These are phyloP conservation scores for Lydus trimaculatus DNA, from an alignment of 2,888 invertebrate species.

Conservation along the genomic window DNA sequence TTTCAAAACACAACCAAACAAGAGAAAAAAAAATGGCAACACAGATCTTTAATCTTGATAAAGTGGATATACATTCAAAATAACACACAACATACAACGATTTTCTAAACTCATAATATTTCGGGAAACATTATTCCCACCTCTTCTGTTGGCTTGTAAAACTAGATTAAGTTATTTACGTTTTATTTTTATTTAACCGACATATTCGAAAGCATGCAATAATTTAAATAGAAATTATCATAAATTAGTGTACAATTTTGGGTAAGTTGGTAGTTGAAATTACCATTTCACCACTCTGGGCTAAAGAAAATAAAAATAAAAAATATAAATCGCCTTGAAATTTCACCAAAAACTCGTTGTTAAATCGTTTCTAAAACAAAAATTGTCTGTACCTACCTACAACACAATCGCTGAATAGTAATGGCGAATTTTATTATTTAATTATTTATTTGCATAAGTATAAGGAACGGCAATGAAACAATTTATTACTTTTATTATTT, in stretches of 20 bases:
- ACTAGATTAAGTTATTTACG: neutral
- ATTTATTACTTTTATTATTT: neutral
- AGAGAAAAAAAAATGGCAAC: too few species aligned
- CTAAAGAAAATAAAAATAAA: neutral
- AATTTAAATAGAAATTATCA: neutral
- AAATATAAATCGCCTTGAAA: too few species aligned
- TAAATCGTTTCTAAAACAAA: too few species aligned
- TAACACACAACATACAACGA: neutral
- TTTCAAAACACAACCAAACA: constrained; percentile 11
- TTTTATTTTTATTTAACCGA: neutral
- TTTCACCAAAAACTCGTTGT: neutral
- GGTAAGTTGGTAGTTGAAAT: neutral
- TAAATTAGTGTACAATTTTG: neutral
- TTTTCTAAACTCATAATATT: neutral
- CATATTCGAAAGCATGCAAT: neutral
- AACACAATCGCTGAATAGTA: neutral
- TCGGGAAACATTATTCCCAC: neutral
- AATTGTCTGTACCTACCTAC: neutral
- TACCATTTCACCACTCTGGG: neutral
- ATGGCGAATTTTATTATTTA: neutral
- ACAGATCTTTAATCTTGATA: neutral
- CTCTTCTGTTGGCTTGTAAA: too few species aligned
- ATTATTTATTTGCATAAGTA: neutral
- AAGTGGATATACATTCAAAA: neutral
- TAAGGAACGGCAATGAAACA: neutral